Base-by-base conservation (phyloP, 2,888 invertebrate species). In the Ceraclea dissimilis region DNA sequence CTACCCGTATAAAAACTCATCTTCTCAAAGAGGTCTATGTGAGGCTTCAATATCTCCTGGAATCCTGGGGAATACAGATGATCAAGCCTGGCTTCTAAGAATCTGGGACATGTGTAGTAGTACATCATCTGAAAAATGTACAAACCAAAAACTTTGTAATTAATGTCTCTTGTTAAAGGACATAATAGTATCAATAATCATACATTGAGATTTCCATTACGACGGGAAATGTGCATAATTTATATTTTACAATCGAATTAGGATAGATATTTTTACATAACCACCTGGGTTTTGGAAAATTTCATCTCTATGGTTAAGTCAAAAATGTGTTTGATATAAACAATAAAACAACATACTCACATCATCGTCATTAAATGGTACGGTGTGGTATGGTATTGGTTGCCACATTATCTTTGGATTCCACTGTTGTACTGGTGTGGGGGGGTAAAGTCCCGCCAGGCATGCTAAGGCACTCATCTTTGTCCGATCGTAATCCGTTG, bases 381-480 rank as follows among this genome's bases (percentile, higher is more conserved):
- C 56, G 1, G 75, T 75, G 58, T 71, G 64, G 58, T 75, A 75
- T 0, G 88, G 86, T 21, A 88, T 79, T 0, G 87, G 88, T 65
- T 86, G 85, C 88, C 88, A 88, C 51, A 74, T 67, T 34, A 86
- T 64, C 18, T 70, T 65, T 0, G 71, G 67, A 60, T 81, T 79
- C 84, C 84, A 85, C 58, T 66, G 70, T 65, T 84, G 82, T 1
- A 71, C 66, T 1, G 67, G 68, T 16, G 68, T 66, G 0, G 86
- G 85, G 2, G 84, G 85, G 67, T 81, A 90, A 20, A 90, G 66
- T 0, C 84, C 88, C 1, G 87, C 81, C 57, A 86, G 70, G 2
- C 85, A 84, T 21, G 85, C 71, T 58, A 85, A 74, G 0, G 83
- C 85, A 2, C 86, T 85, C 81, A 86, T 86, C 70, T 89, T 80